Base-by-base conservation (phyloP, 2,797 vertebrate species). In the Centroberyx gerrardi region DNA sequence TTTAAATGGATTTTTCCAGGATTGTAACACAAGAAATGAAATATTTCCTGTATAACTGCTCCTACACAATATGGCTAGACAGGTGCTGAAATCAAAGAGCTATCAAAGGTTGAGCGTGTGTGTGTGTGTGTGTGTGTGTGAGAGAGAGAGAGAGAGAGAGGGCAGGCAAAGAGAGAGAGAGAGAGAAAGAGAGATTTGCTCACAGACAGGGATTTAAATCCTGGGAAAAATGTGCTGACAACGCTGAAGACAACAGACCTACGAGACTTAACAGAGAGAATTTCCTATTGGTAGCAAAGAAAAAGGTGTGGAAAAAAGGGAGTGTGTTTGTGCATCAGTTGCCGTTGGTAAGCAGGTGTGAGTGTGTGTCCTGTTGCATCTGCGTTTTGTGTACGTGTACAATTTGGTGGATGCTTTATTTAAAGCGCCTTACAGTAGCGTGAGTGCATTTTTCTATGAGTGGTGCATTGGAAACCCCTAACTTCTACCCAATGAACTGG, bases 181-280 rank as follows among this genome's bases (percentile, higher is more conserved):
- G 44, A 62, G 61, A 18, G 60, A 61, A 62, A 62, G 38, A 73
- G 44, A 74, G 64, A 86, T 81, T 77, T 88, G 68, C 84, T 83
- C 78, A 78, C 79, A 81, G 55, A 68, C 51, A 76, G 75, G 82
- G 49, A 81, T 82, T 81, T 78, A 81, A 88, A 85, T 86, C 82
- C 72, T 76, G 42, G 80, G 68, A 72, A 81, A 82, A 87, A 84
- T 83, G 70, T 87, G 83, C 79, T 85, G 87, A 90, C 84, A 52
- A 78, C n/a, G 51, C 74, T 76, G 42, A 65, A 64, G 62, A 85
- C 77, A 78, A 82, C 64, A 78, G 62, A 82, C 54, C 68, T 29
- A 14, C 62, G 74, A 83, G 71, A 83, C 70, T 80, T 79, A 72
- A 78, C 18, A 62, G 51, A 68, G 64, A 86, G 60, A 76, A 22